A percentile compares a stretch with the other conserved stretches of the same genome.
phyloP scores from a whole-genome alignment of 2,113 vertebrate species.

The Eubucco bourcierii region DNA sequence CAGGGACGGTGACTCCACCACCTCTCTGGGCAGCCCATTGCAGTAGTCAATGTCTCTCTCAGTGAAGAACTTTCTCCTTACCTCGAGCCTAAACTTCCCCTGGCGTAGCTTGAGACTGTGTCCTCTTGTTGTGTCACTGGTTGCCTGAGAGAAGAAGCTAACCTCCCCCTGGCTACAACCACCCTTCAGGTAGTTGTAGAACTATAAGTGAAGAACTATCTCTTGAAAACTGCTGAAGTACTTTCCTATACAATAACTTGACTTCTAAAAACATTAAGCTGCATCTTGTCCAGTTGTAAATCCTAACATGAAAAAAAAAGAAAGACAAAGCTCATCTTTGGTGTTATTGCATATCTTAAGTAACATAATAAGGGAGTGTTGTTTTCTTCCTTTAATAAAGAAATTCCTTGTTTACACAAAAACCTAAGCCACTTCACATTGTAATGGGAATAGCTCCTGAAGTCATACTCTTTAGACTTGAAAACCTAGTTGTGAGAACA shows the following conservation, averaged over 20 bases:
- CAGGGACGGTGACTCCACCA: too few species aligned
- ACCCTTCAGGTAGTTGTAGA: too few species aligned
- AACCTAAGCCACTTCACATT: background rate
- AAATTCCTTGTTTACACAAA: background rate
- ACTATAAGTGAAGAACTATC: background rate
- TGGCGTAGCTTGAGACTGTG: too few species aligned
- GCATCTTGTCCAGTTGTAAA: background rate
- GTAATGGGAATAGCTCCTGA: background rate
- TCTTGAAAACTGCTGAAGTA: background rate
- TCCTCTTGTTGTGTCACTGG: too few species aligned
- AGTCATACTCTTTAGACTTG: background rate
- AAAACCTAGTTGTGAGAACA: background rate
- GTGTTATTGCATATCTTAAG: background rate
- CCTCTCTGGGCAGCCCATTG: too few species aligned
- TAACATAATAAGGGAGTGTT: background rate
- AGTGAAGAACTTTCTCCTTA: too few species aligned
- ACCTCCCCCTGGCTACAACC: too few species aligned
- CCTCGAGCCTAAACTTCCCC: too few species aligned
- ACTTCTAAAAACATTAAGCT: background rate
- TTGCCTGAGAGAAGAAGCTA: too few species aligned
- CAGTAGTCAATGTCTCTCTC: too few species aligned
- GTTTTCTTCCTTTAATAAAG: background rate
- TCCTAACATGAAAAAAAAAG: background rate
- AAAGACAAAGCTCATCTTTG: background rate
- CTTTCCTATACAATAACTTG: background rate